Base-by-base conservation (phyloP, 2,888 invertebrate species). In the Osmoderma eremita region DNA sequence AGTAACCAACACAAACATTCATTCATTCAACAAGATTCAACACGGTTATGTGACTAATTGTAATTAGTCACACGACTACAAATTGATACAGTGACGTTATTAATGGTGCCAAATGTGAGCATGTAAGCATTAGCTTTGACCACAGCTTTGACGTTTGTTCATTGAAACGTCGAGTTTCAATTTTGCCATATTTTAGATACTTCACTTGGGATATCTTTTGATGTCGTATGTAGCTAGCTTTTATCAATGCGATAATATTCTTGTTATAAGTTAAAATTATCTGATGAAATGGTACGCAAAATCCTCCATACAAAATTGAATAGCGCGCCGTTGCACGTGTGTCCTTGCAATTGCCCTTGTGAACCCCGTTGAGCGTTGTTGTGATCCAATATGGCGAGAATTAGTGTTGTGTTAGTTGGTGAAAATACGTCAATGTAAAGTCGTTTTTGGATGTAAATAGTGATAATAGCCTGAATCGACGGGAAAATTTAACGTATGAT, bases 371-470 rank as follows among this genome's bases (percentile, higher is more conserved):
- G 84, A 84, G 86, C 86, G 86, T 86, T 86, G 86, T 86, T 86
- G 85, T 86, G 84, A 86, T 87, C 84, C 86, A 88, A 87, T 85
- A 88, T 88, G 88, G 88, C 88, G 86, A 84, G 84, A 82, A 83
- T 84, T 84, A 84, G 84, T 87, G 85, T 87, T 86, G 85, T 87
- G 86, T 84, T 84, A 84, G 83, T 83, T 83, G 82, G 78, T 79
- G 80, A 84, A 83, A 82, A 82, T 82, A 83, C 82, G 83, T 84
- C 83, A 83, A 82, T 83, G 80, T 79, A 71, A 72, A 70, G 69
- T 67, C 71, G 24, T 68, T 68, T 67, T 65, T 70, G 69, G 68
- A 70, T 72, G 67, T 71, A 69, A 72, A 72, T 71, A 72, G 67
- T 70, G 69, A 70, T 68, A 67, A 67, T 53, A 58, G 70, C 41